Evolutionary conservation across 2,888 invertebrate species (phyloP).

Genomic region (Boloria euphrosyne): DNA sequence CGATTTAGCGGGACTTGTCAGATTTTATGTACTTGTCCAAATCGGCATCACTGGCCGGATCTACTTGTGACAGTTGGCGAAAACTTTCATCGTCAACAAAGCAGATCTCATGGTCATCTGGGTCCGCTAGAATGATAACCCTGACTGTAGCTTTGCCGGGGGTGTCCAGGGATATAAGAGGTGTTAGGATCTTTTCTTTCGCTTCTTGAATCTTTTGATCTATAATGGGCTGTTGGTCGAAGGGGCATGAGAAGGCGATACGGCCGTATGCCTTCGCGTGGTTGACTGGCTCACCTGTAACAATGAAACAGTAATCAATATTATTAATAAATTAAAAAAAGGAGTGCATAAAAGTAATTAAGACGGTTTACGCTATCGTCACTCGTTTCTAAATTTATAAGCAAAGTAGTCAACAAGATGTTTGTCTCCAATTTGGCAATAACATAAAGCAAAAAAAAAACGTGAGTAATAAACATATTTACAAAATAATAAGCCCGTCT

Average conservation of each 20-base stretch:
- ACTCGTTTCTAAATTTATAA: too few relatives aligned
- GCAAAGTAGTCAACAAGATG: too few relatives aligned
- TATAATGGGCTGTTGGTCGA: constrained; percentile 88
- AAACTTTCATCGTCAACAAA: constrained; percentile 99
- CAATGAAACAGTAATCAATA: neutral
- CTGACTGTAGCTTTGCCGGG: constrained; percentile 98
- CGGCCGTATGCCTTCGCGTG: constrained; percentile 96
- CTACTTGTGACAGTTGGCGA: constrained; percentile 91
- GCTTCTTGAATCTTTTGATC: constrained; percentile 87
- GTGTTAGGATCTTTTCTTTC: constrained; percentile 91
- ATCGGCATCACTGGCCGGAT: constrained; percentile 90
- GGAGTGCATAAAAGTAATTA: too few relatives aligned
- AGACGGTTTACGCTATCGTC: too few relatives aligned
- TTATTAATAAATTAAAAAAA: too few relatives aligned
- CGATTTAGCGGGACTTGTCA: constrained; percentile 78
- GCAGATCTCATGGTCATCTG: constrained; percentile 98
- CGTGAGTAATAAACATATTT: too few relatives aligned
- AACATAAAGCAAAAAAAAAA: too few relatives aligned
- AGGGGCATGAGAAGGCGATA: constrained; percentile 96
- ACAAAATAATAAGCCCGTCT: too few relatives aligned
- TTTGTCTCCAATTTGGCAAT: too few relatives aligned
- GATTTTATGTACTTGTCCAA: constrained; percentile 89
- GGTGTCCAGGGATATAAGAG: constrained; percentile 95
- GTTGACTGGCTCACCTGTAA: constrained; percentile 85
- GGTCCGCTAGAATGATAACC: constrained; percentile 98